Evolutionary conservation across 2,113 vertebrate genomes (phyloP).

Genomic region (Aepyceros melampus): DNA sequence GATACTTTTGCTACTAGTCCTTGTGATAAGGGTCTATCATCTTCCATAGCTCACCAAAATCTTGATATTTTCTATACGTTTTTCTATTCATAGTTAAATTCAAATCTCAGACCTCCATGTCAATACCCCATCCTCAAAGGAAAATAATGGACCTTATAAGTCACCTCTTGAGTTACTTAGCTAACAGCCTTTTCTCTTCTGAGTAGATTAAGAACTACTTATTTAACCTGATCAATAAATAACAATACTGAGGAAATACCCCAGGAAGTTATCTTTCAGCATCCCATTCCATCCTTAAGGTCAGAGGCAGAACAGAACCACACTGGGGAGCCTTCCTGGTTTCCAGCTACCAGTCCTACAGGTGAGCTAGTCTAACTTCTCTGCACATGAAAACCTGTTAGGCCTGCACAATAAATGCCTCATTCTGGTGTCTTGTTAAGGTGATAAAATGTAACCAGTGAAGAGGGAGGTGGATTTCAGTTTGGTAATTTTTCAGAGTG

Average conservation of each 20-base stretch:
- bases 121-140: background rate
- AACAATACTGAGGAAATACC: background rate
- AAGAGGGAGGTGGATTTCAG: background rate
- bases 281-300: constrained; percentile 48
- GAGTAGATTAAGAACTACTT: background rate
- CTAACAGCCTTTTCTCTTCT: background rate
- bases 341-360: constrained; percentile 58
- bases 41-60: background rate
- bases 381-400: background rate
- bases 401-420: background rate
- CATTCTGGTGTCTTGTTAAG: background rate
- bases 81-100: constrained; percentile 22
- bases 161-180: constrained; percentile 12
- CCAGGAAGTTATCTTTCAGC: constrained; percentile 13
- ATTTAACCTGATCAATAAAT: background rate
- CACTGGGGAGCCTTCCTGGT: constrained; percentile 22
- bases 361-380: constrained; percentile 39
- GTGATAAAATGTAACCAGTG: background rate
- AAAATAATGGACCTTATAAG: background rate
- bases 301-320: constrained; percentile 31
- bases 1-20: background rate
- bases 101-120: background rate
- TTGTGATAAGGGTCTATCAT: background rate
- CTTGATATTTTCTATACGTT: background rate
- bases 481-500: background rate